Conservation (phyloP, 2,888 invertebrate genomes). For the Dyspetes luteomarginatus region DNA sequence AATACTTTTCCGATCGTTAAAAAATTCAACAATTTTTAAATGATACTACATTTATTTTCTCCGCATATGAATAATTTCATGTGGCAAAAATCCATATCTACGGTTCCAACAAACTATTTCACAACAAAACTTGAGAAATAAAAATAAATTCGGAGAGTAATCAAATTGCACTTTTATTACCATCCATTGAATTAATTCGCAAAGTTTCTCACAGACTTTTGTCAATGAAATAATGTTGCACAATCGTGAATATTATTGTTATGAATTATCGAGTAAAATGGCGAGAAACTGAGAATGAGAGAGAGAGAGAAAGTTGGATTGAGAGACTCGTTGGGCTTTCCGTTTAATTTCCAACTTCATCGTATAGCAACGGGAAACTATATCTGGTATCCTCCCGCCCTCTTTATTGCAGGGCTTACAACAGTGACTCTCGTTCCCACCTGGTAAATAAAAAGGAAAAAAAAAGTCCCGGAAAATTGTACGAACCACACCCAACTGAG, state of each 20-base stretch:
- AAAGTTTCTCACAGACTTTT: too few relatives aligned
- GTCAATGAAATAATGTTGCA: background rate
- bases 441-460: conserved; percentile 18
- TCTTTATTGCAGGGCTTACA: conserved; percentile 9
- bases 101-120: too few relatives aligned
- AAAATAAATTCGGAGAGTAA: too few relatives aligned
- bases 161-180: too few relatives aligned
- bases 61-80: too few relatives aligned
- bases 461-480: conserved; percentile 44
- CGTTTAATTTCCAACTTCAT: conserved; percentile 47
- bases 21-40: too few relatives aligned
- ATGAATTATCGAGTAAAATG: conserved; percentile 34
- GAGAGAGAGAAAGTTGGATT: background rate
- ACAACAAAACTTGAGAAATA: too few relatives aligned
- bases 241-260: conserved; percentile 27
- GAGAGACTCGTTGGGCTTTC: conserved; percentile 15
- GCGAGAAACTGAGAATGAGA: background rate
- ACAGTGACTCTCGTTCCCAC: conserved; percentile 23
- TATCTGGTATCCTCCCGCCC: conserved; percentile 7
- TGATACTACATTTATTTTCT: too few relatives aligned
- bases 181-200: too few relatives aligned
- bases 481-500: conserved; percentile 59
- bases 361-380: conserved; percentile 6
- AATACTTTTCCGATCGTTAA: too few relatives aligned
- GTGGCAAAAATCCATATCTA: too few relatives aligned